Evolutionary conservation across 2,113 vertebrate species (phyloP).

Genomic region (Haplochromis burtoni): DNA sequence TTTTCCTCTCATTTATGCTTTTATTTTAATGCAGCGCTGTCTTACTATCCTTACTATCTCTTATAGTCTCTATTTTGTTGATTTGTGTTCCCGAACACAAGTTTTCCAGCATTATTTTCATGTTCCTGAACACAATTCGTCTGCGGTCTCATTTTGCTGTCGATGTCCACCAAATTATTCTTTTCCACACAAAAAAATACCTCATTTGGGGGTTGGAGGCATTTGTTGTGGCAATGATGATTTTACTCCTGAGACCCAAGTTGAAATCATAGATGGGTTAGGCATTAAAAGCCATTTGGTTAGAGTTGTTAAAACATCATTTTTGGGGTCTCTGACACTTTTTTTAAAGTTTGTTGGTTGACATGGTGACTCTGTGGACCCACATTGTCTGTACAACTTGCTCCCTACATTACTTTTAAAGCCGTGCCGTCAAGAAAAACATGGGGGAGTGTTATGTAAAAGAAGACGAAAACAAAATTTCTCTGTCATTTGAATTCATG

Average conservation of each 20-base stretch:
- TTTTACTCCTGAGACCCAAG: neutral
- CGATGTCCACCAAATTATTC: neutral
- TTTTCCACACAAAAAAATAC: neutral
- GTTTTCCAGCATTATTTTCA: neutral
- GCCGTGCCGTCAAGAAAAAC: neutral
- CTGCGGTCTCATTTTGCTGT: accelerated
- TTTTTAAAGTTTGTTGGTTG: neutral
- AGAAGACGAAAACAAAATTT: neutral
- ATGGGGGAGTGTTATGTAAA: neutral
- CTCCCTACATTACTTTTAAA: neutral
- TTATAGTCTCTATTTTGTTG: neutral
- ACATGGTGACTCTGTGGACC: neutral
- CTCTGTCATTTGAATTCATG: neutral
- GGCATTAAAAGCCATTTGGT: neutral
- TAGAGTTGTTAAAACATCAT: neutral
- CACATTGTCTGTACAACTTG: neutral
- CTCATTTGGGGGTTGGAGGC: neutral
- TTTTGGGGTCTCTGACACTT: neutral
- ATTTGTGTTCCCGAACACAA: neutral
- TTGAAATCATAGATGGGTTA: neutral
- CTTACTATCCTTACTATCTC: neutral
- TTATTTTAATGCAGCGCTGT: neutral
- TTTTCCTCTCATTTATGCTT: neutral
- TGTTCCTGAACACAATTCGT: accelerated
- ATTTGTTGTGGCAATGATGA: neutral